phyloP scores from a whole-genome alignment of 1,140 invertebrate genomes.

The Hyles euphorbiae region DNA sequence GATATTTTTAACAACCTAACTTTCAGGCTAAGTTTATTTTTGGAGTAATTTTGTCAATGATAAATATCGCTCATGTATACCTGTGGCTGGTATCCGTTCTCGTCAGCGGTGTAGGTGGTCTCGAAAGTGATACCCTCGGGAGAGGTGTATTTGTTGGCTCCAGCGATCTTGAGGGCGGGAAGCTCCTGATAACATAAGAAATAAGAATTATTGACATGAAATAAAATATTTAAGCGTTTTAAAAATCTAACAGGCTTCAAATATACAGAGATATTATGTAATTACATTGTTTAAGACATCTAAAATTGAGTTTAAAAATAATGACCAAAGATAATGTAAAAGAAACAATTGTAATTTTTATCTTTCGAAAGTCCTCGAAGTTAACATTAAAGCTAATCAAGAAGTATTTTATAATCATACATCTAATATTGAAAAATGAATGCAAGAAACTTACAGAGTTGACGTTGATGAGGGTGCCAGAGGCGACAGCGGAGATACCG shows the following conservation, averaged over 20 bases:
- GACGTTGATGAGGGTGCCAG: conserved; percentile 71
- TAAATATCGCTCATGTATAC: conserved; percentile 26
- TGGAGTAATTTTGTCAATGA: no score
- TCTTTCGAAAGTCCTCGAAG: no score
- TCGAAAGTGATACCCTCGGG: conserved; percentile 70
- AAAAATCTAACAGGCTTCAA: neutral
- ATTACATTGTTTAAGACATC: no score
- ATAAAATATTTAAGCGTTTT: neutral
- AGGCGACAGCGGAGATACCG: conserved; percentile 75
- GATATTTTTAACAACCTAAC: no score
- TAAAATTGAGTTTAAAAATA: no score
- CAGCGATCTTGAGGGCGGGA: conserved; percentile 63
- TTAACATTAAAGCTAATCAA: no score
- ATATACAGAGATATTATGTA: no score
- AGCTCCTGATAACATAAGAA: conserved; percentile 34
- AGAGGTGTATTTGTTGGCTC: conserved; percentile 73
- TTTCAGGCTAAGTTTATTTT: no score
- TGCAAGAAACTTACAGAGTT: conserved; percentile 40
- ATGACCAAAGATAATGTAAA: no score
- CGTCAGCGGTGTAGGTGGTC: conserved; percentile 75
- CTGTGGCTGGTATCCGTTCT: conserved; percentile 76
- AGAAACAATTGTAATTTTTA: no score
- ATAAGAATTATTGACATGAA: neutral
- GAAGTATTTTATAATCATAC: no score
- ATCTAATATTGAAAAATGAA: no score